These are phyloP conservation scores for Holotrichia oblita DNA, from an alignment of 1,140 invertebrate species.

Conservation along the genomic window DNA sequence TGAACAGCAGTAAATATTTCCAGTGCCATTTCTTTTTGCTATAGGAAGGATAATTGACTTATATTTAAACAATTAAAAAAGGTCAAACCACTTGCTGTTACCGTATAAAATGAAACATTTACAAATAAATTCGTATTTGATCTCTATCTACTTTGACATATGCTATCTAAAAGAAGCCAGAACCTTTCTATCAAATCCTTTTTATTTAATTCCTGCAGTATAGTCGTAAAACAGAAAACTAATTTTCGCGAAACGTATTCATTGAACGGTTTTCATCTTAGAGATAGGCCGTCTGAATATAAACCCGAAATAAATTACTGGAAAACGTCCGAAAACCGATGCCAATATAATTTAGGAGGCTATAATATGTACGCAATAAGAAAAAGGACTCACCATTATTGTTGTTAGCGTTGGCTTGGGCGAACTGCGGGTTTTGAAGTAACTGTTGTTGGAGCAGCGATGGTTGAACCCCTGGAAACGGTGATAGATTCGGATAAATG, in stretches of 20 bases:
- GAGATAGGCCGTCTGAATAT: background rate
- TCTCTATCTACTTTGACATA: too few species aligned
- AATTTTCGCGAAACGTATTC: background rate
- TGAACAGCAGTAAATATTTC: too few species aligned
- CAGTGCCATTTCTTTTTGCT: too few species aligned
- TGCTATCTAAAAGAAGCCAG: too few species aligned
- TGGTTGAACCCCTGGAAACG: constrained; percentile 63
- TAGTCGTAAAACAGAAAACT: background rate
- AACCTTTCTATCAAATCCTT: too few species aligned
- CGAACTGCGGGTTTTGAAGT: constrained; percentile 65
- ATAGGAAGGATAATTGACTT: too few species aligned
- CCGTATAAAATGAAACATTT: too few species aligned
- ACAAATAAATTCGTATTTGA: too few species aligned
- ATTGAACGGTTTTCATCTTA: background rate
- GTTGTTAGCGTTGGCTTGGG: constrained; percentile 53
- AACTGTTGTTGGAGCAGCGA: constrained; percentile 66
- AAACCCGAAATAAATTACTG: constrained; percentile 9
- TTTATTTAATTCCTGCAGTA: background rate
- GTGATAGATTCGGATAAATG: constrained; percentile 63
- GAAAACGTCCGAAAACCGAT: background rate
- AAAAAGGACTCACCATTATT: constrained; percentile 51
- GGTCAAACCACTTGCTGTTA: too few species aligned
- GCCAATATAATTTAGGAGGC: background rate
- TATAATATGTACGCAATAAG: background rate
- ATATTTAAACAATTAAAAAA: too few species aligned